Base-by-base conservation (phyloP, 2,113 vertebrate genomes). In the Pipa parva region DNA sequence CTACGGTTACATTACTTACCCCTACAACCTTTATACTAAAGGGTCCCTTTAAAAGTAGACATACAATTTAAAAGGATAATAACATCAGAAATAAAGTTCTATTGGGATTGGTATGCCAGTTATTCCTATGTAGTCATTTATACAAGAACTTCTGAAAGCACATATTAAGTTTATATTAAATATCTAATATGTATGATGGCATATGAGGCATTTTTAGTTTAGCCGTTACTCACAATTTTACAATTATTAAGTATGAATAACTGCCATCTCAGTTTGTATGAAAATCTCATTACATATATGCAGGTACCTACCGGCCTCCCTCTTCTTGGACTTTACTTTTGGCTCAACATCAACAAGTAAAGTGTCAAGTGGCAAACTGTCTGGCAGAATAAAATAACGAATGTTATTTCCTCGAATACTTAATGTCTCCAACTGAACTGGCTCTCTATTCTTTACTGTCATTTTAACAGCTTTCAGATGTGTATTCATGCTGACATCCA, bases 331-430 rank as follows among this genome's bases (percentile, higher is more conserved):
- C 78, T 99, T 99, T 80, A 98, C 89, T 84, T 99, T 99, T 7
- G 97, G 97, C 73, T 98, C 95, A 6, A 98, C 97, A 82, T 99
- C 97, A 26, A 99, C 97, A 51, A 98, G 89, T 74, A 99, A 79
- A 5, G 97, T 99, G 87, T 99, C 97, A 73, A 99, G 84, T 1
- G 97, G 97, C 74, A 99, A 91, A 72, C 97, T 99, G 87, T 99
- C 97, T 0, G 97, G 97, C 46, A 99, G 88, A 73, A 99, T 98
- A 74, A 98, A 97, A 82, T 99, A 99, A 12, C 95, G 95, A 75
- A 98, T 99, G 63, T 99, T 99, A 83, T 99, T 99, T 71, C 97
- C 97, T 25, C 97, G 90, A 78, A 99, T 99, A 55, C 97, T 99
- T 66, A 99, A 85, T 0, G 93, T 95, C 77, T 99, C 97, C 75